These are phyloP conservation scores for Gnathochromis pfefferi DNA, from an alignment of 2,113 vertebrate genomes.

Conservation along the genomic window DNA sequence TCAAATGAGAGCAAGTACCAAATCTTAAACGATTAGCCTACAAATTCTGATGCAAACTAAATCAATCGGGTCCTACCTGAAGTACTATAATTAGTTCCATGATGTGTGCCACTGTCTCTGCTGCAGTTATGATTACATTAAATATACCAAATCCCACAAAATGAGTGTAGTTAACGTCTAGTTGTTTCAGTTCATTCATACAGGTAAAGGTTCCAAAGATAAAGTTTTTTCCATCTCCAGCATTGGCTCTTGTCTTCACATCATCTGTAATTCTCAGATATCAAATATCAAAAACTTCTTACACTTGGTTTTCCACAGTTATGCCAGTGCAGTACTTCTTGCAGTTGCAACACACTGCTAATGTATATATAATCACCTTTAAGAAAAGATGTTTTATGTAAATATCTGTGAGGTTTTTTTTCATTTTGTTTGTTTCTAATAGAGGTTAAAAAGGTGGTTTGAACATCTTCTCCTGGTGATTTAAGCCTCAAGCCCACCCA, in stretches of 20 bases:
- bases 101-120: neutral
- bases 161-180: neutral
- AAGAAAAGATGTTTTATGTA: neutral
- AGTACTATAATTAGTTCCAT: neutral
- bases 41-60: neutral
- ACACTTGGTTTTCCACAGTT: neutral
- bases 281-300: neutral
- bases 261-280: neutral
- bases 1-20: neutral
- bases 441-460: neutral
- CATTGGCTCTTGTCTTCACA: neutral
- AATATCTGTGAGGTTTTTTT: neutral
- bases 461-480: conserved; percentile 12
- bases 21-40: neutral
- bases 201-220: neutral
- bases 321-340: neutral
- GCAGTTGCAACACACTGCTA: neutral
- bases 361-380: neutral
- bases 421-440: neutral
- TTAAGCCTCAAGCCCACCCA: neutral
- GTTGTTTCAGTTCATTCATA: neutral
- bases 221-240: neutral
- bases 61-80: neutral
- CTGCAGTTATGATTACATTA: neutral
- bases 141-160: neutral